These are phyloP conservation scores for Phenganax marumi DNA, from an alignment of 92 coral and sea anemone genomes.

Conservation along the genomic window DNA sequence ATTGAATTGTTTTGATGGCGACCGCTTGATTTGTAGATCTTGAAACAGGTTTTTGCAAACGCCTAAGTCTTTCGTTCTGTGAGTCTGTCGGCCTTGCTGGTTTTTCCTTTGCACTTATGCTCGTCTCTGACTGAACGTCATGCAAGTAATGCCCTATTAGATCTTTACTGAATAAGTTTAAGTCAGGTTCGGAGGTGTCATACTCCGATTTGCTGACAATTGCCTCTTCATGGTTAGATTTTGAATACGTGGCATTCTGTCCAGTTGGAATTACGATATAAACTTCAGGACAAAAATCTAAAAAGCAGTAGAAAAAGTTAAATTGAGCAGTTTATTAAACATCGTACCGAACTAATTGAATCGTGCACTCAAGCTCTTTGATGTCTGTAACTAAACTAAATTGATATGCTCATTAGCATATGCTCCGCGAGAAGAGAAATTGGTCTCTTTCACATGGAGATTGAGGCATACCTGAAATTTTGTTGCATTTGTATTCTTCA, in stretches of 20 bases:
- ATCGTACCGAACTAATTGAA: neutral
- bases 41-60: neutral
- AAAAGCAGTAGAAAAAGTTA: neutral
- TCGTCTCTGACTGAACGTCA: constrained; percentile 10
- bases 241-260: neutral
- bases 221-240: constrained; percentile 1
- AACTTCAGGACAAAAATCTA: constrained; percentile 23
- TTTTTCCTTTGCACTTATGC: neutral
- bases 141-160: constrained; percentile 7
- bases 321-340: neutral
- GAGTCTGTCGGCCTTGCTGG: neutral
- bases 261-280: constrained; percentile 8
- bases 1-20: neutral
- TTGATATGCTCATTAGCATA: too few relatives aligned
- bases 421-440: neutral
- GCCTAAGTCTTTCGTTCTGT: neutral
- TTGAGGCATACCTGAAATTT: neutral
- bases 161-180: constrained; percentile 10
- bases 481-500: constrained; percentile 13
- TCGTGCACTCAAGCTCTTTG: neutral
- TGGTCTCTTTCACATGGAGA: too few relatives aligned
- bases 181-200: neutral
- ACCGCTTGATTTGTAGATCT: neutral
- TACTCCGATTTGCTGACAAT: constrained; percentile 5
- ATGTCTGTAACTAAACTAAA: neutral